Base-by-base conservation (phyloP, 1,140 invertebrate species). In the Bactericera cockerelli region DNA sequence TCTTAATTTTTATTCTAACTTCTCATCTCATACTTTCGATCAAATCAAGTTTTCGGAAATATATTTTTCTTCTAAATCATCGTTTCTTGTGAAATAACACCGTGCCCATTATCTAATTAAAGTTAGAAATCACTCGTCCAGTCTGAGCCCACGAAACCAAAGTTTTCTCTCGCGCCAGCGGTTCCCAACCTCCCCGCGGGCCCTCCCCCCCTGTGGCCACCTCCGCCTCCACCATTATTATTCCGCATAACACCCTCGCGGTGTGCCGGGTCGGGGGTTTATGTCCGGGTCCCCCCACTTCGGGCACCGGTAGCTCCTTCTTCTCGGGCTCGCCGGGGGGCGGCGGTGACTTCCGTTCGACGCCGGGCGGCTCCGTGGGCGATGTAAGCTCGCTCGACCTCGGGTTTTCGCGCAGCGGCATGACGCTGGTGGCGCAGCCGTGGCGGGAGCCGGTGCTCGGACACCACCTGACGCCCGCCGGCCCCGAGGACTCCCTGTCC, bases 351-450 rank as follows among this genome's bases (percentile, higher is more conserved):
- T 56, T 59, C 59, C 65, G 60, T 60, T 65, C 63, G 66, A 67
- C 67, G 69, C 68, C 66, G 65, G 65, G 70, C 65, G 71, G 70
- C 66, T 70, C 60, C 14, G 61, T 62, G 24, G 58, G 61, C 14
- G 59, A 60, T 28, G 56, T 36, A 26, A 68, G 64, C 62, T 70
- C 71, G 68, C 69, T 70, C 66, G 67, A 68, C 62, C 65, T 66
- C 64, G 68, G 78, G 63, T 78, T 80, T 67, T 74, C 79, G 65
- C 74, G 77, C 63, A 74, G 72, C 53, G 74, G 72, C 42, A 84
- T 85, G 83, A 80, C 81, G 66, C 71, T 85, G 71, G 82, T 83
- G 65, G 73, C 74, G 64, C 77, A 78, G 56, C 74, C 75, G 54
- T 84, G 84, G 80, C 78, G 86, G 64, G 81, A 84, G 74, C 80